A percentile compares a stretch with the other conserved stretches of the same genome.
phyloP scores from a whole-genome alignment of 2,113 vertebrate species.

The Saguinus midas region DNA sequence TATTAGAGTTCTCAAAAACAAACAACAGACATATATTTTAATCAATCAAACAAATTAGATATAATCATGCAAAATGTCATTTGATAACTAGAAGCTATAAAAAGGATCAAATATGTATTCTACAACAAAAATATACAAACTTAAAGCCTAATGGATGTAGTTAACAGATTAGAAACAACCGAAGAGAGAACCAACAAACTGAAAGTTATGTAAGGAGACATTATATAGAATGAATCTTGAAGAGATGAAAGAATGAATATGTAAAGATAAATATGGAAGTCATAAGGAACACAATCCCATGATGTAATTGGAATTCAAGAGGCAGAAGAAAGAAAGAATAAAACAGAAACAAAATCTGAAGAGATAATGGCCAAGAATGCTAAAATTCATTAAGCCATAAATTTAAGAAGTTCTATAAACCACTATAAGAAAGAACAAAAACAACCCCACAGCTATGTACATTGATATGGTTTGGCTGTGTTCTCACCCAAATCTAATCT shows the following conservation, averaged over 20 bases:
- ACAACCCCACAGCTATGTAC: not conserved
- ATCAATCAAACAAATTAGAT: not conserved
- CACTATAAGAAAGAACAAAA: not conserved
- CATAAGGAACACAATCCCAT: not conserved
- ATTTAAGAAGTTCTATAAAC: not conserved
- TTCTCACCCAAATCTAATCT: too few relatives aligned
- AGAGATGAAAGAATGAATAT: not conserved
- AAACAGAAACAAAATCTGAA: not conserved
- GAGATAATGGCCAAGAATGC: not conserved
- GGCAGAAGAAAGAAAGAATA: not conserved
- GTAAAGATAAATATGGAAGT: not conserved
- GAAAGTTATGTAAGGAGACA: not conserved
- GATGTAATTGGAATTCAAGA: not conserved
- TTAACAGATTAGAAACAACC: not conserved
- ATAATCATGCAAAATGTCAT: not conserved
- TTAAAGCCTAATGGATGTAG: not conserved
- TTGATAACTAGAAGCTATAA: not conserved
- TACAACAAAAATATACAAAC: not conserved
- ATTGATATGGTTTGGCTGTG: too few relatives aligned
- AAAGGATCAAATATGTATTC: not conserved
- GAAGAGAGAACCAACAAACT: not conserved
- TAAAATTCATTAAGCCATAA: not conserved
- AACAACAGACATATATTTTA: not conserved
- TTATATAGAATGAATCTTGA: not conserved
- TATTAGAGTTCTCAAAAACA: not conserved